Base-by-base conservation (phyloP, 1,140 invertebrate species). In the Pseudomyrmex sp. region DNA sequence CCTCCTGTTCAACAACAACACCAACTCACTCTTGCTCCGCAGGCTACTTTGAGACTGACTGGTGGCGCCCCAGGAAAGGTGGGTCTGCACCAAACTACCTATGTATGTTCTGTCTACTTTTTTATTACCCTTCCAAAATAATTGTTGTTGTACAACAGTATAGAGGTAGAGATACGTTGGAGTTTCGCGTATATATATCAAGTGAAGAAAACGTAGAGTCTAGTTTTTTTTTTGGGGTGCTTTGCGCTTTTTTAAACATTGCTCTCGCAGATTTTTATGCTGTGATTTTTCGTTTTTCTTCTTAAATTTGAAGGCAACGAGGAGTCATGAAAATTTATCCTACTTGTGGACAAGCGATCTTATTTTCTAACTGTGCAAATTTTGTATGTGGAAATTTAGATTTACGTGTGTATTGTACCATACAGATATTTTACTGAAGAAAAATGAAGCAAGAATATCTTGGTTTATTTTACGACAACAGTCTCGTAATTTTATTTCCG, bases 1-100 rank as follows among this genome's bases (percentile, higher is more conserved):
- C 93, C 89, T 94, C 92, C 93, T 94, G 93, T 94, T 93, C 93
- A 91, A 94, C 94, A 93, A 90, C 93, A 92, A 94, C 93, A 94
- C 92, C 94, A 94, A 94, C 93, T 94, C 93, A 94, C 93, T 94
- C 93, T 94, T 94, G 93, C 94, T 94, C 93, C 94, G 93, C 97
- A 98, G 97, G 97, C 96, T 98, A 98, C 96, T 98, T 97, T 97
- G 97, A 98, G 96, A 94, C 93, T 92, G 97, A 98, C 96, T 98
- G 97, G 97, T 98, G 97, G 97, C 97, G 97, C 95, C 97, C 97
- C 94, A 96, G 97, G 94, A 98, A 98, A 98, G 98, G 97, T 98
- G 97, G 96, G 94, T 94, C 94, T 94, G 92, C 94, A 94, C 93
- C 93, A 94, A 94, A 94, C 93, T 94, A 94, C 93, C 93, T 94